Conservation (phyloP, 2,113 vertebrate species). For the Aegithalos caudatus region DNA sequence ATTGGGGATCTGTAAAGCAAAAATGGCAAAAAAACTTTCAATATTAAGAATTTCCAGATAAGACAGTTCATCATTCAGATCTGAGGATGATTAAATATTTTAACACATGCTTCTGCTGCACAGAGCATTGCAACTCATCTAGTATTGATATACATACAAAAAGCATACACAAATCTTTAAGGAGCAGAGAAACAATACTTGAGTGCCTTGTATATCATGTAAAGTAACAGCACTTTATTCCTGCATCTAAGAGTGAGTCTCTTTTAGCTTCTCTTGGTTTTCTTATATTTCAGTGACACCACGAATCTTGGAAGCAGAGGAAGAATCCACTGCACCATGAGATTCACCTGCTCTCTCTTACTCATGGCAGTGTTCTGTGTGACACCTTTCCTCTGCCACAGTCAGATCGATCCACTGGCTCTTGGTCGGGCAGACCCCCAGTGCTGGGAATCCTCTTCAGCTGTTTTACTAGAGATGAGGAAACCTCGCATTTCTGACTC, state of each 20-base stretch:
- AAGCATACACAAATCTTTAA: neutral
- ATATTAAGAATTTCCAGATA: neutral
- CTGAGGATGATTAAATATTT: neutral
- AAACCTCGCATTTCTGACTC: constrained; percentile 87
- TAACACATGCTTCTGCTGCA: neutral
- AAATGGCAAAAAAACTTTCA: neutral
- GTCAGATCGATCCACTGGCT: constrained; percentile 81
- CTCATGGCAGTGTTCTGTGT: constrained; percentile 73
- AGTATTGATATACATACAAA: neutral
- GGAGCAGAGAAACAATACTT: neutral
- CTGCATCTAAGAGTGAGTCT: neutral
- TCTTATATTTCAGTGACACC: constrained; percentile 63
- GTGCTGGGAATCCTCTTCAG: constrained; percentile 92
- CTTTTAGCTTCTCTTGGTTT: constrained; percentile 26
- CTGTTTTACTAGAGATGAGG: constrained; percentile 85
- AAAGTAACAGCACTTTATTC: neutral
- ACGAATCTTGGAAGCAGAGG: constrained; percentile 65
- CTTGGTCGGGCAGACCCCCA: constrained; percentile 80
- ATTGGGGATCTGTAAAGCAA: neutral
- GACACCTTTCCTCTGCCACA: constrained; percentile 69
- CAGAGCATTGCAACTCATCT: neutral
- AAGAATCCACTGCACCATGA: constrained; percentile 56
- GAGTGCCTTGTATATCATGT: neutral
- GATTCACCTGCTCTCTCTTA: constrained; percentile 68
- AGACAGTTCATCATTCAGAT: neutral